phyloP scores from a whole-genome alignment of 2,113 vertebrate species.

The Barnardius zonarius region DNA sequence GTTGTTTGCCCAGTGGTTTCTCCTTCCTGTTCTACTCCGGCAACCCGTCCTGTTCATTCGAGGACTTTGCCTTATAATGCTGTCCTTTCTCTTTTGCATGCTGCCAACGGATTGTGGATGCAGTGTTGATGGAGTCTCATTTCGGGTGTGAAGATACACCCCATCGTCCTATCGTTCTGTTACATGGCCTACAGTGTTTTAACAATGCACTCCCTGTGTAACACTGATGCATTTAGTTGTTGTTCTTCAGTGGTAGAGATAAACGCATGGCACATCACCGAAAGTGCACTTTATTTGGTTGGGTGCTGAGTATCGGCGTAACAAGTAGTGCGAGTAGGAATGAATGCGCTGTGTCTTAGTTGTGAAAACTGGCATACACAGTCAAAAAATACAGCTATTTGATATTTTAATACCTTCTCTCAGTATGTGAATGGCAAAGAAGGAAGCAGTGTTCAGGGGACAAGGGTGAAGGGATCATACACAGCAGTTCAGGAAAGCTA shows the following conservation, averaged over 20 bases:
- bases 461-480: neutral
- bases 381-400: neutral
- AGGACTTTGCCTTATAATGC: conserved; percentile 36
- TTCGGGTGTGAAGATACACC: neutral
- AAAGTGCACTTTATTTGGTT: neutral
- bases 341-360: neutral
- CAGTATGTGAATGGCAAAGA: neutral
- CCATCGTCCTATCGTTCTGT: fast-evolving
- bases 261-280: neutral
- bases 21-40: neutral
- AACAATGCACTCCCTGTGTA: neutral
- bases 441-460: neutral
- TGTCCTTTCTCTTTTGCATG: conserved; percentile 64
- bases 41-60: neutral
- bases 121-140: neutral
- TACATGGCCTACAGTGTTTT: neutral
- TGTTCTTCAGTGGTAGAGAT: neutral
- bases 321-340: neutral
- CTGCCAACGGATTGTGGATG: conserved; percentile 53
- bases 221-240: neutral
- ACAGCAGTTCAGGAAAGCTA: neutral
- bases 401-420: neutral
- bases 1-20: neutral
- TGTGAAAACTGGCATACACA: neutral
- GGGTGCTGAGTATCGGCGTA: neutral